Evolutionary conservation across 2,797 vertebrate species (phyloP), one percentile per base, ranked within the genome.

Genomic region (Setipinna tenuifilis): DNA sequence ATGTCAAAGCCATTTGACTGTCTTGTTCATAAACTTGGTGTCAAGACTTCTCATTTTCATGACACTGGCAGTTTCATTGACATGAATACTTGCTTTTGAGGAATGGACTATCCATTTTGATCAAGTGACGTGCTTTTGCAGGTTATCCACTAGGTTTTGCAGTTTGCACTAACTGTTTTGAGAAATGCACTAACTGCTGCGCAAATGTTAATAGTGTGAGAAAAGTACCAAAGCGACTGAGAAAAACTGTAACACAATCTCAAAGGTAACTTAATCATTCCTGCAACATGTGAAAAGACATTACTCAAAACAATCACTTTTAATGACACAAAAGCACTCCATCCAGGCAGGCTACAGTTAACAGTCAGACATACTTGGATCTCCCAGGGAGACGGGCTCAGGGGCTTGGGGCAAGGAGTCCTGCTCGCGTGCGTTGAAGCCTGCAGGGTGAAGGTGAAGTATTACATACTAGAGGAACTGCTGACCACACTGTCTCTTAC

Each of bases 311-410:
- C 25, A 17, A 35, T 3, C 16, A 12, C 23, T 62, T 57, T 11
- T n/a, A 57, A 41, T 41, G 35, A 41, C 35, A 41, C 35, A 35
- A 19, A 10, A 16, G 31, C 6, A 10, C 58, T 12, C 80, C 3
- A 57, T 68, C 11, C 58, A 61, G 57, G n/a, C 28, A 46, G 46
- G 65, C 35, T 82, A 12, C 44, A 84, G 81, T 31, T 71, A 21
- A 41, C 10, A 31, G 44, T 7, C 10, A 25, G 23, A 96, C 96
- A 0, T 97, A 99, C 98, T 97, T 92, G 96, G 95, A 89, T 99
- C 97, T 94, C 98, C 98, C 86, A 96, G 96, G 68, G 96, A 93
- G 50, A 87, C 90, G 2, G 94, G 91, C 41, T 97, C 96, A 59
- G 92, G 92, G 0, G 93, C 91, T 93, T 95, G 95, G 0, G 93